Evolutionary conservation across 92 coral and sea anemone species (phyloP), one percentile per base, ranked within the genome.

Genomic region (Hydrozoanthus gracilis): DNA sequence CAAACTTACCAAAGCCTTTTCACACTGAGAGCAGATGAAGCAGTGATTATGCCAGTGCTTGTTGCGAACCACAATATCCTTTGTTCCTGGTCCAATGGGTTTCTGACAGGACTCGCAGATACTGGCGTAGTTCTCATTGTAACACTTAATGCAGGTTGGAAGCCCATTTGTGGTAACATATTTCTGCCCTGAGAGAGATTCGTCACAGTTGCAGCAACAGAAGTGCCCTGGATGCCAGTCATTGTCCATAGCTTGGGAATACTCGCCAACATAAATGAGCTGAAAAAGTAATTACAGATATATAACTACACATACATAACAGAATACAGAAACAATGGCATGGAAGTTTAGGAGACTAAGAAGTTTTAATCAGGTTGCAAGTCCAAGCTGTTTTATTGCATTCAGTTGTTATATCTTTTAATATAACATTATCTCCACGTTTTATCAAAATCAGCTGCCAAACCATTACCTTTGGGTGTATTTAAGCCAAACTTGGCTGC

Each of bases 181-280:
- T 88, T 90, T 96, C 86, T 95, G 93, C 27, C 91, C 87, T 15
- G 98, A 91, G 44, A 96, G 88, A 7, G 99, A 95, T 85, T 96
- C 98, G 13, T 96, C 99, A 88, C 99, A 96, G 86, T 83, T 85
- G 74, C 82, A 93, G 87, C 99, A 96, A 87, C 96, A 92, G 78
- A 96, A 92, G 89, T 96, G 99, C 0, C 98, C 99, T 51, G 95
- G 96, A 77, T 96, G 99, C 99, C 99, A 96, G 86, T 96, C 94
- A 49, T 93, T 88, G 71, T 95, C 99, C 91, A 96, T 90, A 47
- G 99, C 99, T 62, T 92, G 99, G 18, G 99, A 96, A 86, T 96
- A 96, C 66, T 96, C 99, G 3, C 98, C 94, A 52, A 96, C 99
- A 51, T 91, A 96, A 71, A 96, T 96, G 76, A 96, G 83, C 99